Percentiles rank a stretch among this genome's conserved stretches.
phyloP scores from a whole-genome alignment of 92 coral and sea anemone genomes.

The Porites lobata region DNA sequence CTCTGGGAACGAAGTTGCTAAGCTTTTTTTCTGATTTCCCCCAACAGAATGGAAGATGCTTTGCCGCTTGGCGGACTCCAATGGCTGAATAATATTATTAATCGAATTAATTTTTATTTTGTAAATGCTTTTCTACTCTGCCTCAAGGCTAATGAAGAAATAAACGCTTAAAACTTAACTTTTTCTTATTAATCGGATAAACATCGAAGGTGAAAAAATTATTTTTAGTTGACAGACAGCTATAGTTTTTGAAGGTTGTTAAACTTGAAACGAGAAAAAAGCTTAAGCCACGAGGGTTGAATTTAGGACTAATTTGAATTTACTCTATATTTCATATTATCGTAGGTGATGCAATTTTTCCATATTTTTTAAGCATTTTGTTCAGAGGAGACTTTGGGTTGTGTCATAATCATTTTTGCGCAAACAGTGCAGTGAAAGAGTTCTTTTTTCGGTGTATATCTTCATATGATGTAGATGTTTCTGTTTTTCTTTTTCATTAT shows the following conservation, averaged over 20 bases:
- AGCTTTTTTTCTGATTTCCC: slow-evolving; percentile 32
- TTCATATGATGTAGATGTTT: neutral
- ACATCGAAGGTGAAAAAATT: neutral
- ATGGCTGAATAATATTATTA: slow-evolving; percentile 27
- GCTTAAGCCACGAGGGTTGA: neutral
- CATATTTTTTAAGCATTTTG: slow-evolving; percentile 15
- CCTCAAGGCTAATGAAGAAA: slow-evolving; percentile 18
- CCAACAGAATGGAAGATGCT: slow-evolving; percentile 31
- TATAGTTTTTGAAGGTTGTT: slow-evolving; percentile 32
- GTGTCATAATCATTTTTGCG: slow-evolving; percentile 1
- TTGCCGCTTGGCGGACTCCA: slow-evolving; percentile 21
- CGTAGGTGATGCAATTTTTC: slow-evolving; percentile 21
- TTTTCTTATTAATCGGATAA: neutral
- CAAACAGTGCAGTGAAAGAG: neutral
- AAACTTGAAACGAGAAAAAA: slow-evolving; percentile 9
- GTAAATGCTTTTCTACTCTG: slow-evolving; percentile 41
- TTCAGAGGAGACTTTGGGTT: slow-evolving; percentile 21
- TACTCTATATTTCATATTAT: slow-evolving; percentile 33
- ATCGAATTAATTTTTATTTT: slow-evolving; percentile 31
- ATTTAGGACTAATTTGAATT: slow-evolving; percentile 14
- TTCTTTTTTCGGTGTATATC: neutral
- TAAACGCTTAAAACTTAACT: neutral
- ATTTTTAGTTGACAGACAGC: slow-evolving; percentile 11
- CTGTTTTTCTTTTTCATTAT: neutral
- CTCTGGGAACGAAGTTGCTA: neutral